These are phyloP conservation scores for Stomorhina lunata DNA, from an alignment of 2,888 invertebrate species.

Conservation along the genomic window DNA sequence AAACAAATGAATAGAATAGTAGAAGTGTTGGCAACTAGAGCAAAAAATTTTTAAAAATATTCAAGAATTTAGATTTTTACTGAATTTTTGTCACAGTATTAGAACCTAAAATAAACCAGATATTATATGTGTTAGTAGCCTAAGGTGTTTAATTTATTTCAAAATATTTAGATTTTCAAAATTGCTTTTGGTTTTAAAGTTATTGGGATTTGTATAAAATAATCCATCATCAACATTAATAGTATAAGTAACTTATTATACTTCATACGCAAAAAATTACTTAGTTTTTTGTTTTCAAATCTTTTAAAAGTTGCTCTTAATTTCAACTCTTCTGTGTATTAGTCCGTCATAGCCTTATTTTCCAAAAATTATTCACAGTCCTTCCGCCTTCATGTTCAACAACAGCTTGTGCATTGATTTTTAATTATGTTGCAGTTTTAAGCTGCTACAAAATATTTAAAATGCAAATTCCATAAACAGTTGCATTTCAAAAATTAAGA, in stretches of 20 bases:
- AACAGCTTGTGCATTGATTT: conserved; percentile 46
- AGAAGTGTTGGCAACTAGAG: background rate
- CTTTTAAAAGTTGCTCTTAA: background rate
- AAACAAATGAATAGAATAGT: background rate
- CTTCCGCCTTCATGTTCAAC: no score
- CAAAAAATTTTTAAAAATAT: background rate
- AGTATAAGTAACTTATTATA: no score
- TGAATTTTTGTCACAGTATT: no score
- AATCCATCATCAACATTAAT: no score
- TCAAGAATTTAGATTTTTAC: no score
- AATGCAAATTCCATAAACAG: background rate
- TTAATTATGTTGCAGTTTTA: conserved; percentile 55
- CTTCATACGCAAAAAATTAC: no score
- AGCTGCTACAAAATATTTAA: conserved; percentile 20
- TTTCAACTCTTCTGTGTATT: background rate
- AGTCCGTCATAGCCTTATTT: background rate
- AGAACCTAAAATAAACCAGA: no score
- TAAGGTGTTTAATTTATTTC: no score
- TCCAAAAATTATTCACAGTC: conserved; percentile 7
- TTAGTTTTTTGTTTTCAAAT: background rate
- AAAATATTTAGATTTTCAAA: no score
- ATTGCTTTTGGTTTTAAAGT: no score
- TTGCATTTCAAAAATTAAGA: background rate
- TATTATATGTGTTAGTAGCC: no score
- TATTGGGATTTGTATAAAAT: no score